Conservation (phyloP, 2,888 invertebrate genomes). For the Eupeodes luniger region DNA sequence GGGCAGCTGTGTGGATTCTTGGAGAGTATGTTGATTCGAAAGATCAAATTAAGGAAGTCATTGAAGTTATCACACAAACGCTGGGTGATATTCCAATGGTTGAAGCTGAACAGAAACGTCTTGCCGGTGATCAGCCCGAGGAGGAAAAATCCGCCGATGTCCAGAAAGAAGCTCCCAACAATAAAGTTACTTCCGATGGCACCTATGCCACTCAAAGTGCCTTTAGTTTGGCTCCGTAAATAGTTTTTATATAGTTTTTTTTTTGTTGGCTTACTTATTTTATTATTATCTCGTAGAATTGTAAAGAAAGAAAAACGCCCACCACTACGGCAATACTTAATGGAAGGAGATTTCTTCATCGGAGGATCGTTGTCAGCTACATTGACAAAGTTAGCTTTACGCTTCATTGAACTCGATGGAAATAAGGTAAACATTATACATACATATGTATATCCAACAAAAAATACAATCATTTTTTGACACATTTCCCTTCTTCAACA, state of each 20-base stretch:
- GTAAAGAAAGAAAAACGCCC: constrained; percentile 90
- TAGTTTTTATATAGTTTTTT: not conserved
- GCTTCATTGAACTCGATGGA: constrained; percentile 86
- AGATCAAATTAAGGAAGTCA: constrained; percentile 91
- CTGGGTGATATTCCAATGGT: constrained; percentile 89
- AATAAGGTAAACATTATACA: constrained; percentile 78
- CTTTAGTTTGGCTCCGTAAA: constrained; percentile 91
- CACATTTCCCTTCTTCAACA: constrained; percentile 43
- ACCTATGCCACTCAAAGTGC: constrained; percentile 99
- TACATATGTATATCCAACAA: not conserved
- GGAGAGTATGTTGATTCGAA: constrained; percentile 96
- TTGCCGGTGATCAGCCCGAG: constrained; percentile 88
- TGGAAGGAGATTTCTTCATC: constrained; percentile 98
- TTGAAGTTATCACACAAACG: constrained; percentile 90
- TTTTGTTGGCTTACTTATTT: not conserved
- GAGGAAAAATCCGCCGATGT: constrained; percentile 82
- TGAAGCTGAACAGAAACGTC: constrained; percentile 88
- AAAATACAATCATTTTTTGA: not conserved
- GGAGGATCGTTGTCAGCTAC: constrained; percentile 96
- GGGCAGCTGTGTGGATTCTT: constrained; percentile 98
- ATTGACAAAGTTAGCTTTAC: constrained; percentile 94
- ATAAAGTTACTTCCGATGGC: constrained; percentile 97
- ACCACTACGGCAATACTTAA: constrained; percentile 93
- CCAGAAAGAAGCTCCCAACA: constrained; percentile 80
- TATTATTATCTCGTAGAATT: constrained; percentile 81